These are phyloP conservation scores for Thaumetopoea pityocampa DNA, from an alignment of 1,140 invertebrate species.

Conservation along the genomic window DNA sequence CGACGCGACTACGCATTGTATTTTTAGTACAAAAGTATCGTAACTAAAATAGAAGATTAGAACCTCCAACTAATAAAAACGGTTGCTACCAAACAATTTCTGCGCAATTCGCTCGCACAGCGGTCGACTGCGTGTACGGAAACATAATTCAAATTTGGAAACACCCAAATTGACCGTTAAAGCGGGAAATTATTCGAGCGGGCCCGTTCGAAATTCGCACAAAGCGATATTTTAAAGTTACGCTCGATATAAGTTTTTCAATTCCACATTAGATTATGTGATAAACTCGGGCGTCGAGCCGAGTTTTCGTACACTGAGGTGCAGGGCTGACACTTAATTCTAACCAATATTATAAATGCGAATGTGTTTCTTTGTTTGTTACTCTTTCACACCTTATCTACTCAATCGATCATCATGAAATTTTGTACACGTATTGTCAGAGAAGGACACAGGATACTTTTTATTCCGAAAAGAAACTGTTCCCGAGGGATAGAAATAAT, in stretches of 20 bases:
- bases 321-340: conserved; percentile 1
- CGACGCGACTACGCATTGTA: too few species aligned
- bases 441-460: too few species aligned
- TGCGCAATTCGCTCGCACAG: background rate
- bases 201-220: conserved; percentile 5
- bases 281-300: conserved; percentile 2
- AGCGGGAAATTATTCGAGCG: conserved; percentile 4
- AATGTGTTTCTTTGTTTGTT: too few species aligned
- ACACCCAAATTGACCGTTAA: conserved; percentile 1
- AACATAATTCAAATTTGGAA: conserved; percentile 2
- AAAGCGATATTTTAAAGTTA: conserved; percentile 24
- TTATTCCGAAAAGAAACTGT: too few species aligned
- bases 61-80: too few species aligned
- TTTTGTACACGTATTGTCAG: too few species aligned
- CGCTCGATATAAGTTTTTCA: conserved; percentile 29
- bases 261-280: conserved; percentile 20
- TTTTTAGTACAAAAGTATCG: too few species aligned
- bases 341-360: background rate
- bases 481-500: too few species aligned
- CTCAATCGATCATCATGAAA: too few species aligned
- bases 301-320: background rate
- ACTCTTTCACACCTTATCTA: too few species aligned
- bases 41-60: too few species aligned
- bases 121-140: conserved; percentile 1
- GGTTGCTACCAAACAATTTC: background rate